phyloP scores from a whole-genome alignment of 2,888 invertebrate genomes.

The Pilophorus perplexus region DNA sequence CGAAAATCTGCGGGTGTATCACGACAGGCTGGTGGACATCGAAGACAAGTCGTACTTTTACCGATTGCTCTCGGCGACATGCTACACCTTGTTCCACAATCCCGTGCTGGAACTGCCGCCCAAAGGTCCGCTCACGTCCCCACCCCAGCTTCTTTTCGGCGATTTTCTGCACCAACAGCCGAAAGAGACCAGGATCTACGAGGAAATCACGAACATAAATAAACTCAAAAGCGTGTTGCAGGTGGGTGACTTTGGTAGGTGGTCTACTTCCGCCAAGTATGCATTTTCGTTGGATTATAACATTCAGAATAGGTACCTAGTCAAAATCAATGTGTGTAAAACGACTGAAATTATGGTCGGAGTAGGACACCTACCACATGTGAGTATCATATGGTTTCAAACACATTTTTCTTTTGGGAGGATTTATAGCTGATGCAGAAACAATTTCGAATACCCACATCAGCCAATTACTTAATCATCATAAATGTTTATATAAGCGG shows the following conservation, averaged over 20 bases:
- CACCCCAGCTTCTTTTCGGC: slow-evolving; percentile 74
- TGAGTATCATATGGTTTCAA: too few species aligned
- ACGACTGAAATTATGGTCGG: too few species aligned
- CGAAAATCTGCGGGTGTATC: slow-evolving; percentile 87
- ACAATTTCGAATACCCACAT: too few species aligned
- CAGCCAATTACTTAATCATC: too few species aligned
- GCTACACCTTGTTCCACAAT: slow-evolving; percentile 62
- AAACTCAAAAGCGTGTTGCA: slow-evolving; percentile 68
- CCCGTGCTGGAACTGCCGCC: slow-evolving; percentile 63
- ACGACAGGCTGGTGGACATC: slow-evolving; percentile 79
- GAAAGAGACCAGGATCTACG: slow-evolving; percentile 70
- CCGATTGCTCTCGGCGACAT: slow-evolving; percentile 66
- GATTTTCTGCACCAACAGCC: slow-evolving; percentile 78
- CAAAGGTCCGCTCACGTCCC: slow-evolving; percentile 58
- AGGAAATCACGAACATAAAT: slow-evolving; percentile 71
- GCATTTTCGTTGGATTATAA: too few species aligned
- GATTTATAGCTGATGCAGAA: too few species aligned
- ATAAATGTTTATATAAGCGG: too few species aligned
- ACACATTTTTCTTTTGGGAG: too few species aligned
- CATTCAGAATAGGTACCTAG: too few species aligned
- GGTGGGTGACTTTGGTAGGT: not conserved
- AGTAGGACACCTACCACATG: too few species aligned
- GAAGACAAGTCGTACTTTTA: slow-evolving; percentile 81
- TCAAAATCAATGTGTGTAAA: not conserved
- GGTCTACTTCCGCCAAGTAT: too few species aligned